phyloP scores from a whole-genome alignment of 2,113 vertebrate genomes.

The Pseudorectes ferrugineus region DNA sequence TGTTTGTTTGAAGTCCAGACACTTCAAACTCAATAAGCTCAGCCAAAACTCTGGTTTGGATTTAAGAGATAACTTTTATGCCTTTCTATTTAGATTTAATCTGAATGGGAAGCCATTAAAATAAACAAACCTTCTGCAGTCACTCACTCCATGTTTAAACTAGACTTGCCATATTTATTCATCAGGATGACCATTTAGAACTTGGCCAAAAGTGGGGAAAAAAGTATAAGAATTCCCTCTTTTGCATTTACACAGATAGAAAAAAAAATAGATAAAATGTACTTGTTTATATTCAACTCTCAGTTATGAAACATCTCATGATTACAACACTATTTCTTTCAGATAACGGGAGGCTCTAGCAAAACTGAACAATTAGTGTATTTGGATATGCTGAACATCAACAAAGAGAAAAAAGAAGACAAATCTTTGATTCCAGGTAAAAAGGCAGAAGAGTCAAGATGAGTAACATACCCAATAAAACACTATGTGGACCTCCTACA shows the following conservation, averaged over 20 bases:
- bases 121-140: conserved; percentile 55
- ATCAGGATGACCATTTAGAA: neutral
- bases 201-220: neutral
- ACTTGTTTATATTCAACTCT: neutral
- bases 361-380: neutral
- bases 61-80: conserved; percentile 6
- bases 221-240: neutral
- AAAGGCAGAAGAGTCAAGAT: neutral
- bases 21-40: neutral
- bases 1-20: conserved; percentile 24
- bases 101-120: conserved; percentile 33
- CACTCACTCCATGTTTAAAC: conserved; percentile 47
- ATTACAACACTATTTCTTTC: neutral
- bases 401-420: neutral
- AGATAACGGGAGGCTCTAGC: neutral
- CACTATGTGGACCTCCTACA: neutral
- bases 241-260: neutral
- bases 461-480: fast-evolving
- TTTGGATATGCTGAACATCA: neutral
- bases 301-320: neutral
- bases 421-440: neutral
- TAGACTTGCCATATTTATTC: conserved; percentile 17
- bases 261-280: neutral
- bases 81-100: conserved; percentile 56
- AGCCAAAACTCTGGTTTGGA: conserved; percentile 14